A percentile compares a stretch with the other conserved stretches of the same genome.
Conservation (phyloP, 1,140 invertebrate genomes). For the Lamellibrachia luymesi region DNA sequence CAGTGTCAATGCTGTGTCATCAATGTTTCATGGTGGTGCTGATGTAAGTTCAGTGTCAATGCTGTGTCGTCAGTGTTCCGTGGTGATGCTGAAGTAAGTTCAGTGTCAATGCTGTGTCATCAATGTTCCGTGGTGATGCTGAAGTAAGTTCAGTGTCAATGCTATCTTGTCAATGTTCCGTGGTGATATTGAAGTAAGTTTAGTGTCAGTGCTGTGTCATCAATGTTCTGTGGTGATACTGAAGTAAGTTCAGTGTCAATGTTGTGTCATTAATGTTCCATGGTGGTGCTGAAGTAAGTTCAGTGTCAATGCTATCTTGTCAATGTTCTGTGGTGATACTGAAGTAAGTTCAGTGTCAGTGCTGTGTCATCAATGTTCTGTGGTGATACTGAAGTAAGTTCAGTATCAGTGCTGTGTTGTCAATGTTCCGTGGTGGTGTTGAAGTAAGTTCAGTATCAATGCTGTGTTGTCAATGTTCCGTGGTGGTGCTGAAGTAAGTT, state of each 20-base stretch:
- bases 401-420: slow-evolving; percentile 33
- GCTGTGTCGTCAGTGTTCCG: slow-evolving; percentile 57
- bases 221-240: slow-evolving; percentile 56
- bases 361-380: slow-evolving; percentile 57
- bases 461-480: slow-evolving; percentile 54
- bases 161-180: slow-evolving; percentile 16
- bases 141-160: slow-evolving; percentile 49
- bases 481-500: slow-evolving; percentile 55
- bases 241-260: slow-evolving; percentile 54
- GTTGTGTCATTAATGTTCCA: slow-evolving; percentile 53
- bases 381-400: slow-evolving; percentile 55
- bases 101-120: slow-evolving; percentile 34
- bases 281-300: slow-evolving; percentile 55
- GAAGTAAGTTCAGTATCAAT: no score
- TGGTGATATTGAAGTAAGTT: slow-evolving; percentile 52
- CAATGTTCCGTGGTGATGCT: slow-evolving; percentile 54
- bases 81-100: slow-evolving; percentile 55
- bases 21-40: slow-evolving; percentile 56
- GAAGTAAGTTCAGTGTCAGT: slow-evolving; percentile 55
- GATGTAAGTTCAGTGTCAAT: slow-evolving; percentile 56
- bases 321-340: slow-evolving; percentile 56
- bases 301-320: slow-evolving; percentile 44
- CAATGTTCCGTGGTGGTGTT: not conserved
- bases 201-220: slow-evolving; percentile 48
- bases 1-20: slow-evolving; percentile 34